phyloP scores from a whole-genome alignment of 2,113 vertebrate species.

The Scartelaos histophorus region DNA sequence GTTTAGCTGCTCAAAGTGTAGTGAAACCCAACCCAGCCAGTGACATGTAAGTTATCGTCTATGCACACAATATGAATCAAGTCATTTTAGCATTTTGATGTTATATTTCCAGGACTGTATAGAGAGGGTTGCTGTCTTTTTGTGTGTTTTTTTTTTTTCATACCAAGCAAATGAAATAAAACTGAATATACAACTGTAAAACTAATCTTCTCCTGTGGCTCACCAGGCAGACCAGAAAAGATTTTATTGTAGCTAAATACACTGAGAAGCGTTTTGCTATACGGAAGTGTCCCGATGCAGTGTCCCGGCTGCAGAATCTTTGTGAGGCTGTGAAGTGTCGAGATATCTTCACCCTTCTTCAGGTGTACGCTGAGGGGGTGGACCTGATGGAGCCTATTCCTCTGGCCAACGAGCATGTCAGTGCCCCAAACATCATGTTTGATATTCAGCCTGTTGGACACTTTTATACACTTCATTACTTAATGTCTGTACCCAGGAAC shows the following conservation, averaged over 20 bases:
- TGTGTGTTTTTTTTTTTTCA: neutral
- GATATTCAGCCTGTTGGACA: neutral
- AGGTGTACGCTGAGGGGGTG: slow-evolving; percentile 91
- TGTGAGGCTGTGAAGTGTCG: slow-evolving; percentile 94
- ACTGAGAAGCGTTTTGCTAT: slow-evolving; percentile 90
- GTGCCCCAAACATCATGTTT: slow-evolving; percentile 35
- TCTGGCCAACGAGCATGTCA: slow-evolving; percentile 94
- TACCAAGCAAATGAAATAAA: neutral
- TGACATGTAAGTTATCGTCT: slow-evolving; percentile 88
- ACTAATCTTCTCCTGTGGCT: slow-evolving; percentile 9
- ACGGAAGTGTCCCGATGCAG: slow-evolving; percentile 81
- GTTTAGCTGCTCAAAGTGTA: slow-evolving; percentile 82
- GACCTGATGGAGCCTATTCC: slow-evolving; percentile 97
- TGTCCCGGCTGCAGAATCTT: slow-evolving; percentile 86
- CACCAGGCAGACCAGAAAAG: slow-evolving; percentile 93
- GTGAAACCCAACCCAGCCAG: slow-evolving; percentile 92
- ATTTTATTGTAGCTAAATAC: slow-evolving; percentile 98
- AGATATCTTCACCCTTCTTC: slow-evolving; percentile 91
- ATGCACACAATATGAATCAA: neutral
- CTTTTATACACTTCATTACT: neutral
- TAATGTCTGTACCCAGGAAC: slow-evolving; percentile 78
- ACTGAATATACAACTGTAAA: neutral
- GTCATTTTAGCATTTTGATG: neutral
- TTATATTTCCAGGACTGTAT: neutral
- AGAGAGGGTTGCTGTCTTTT: neutral